These are phyloP conservation scores for Penaeus chinensis DNA, from an alignment of 1,140 invertebrate genomes.

Conservation along the genomic window DNA sequence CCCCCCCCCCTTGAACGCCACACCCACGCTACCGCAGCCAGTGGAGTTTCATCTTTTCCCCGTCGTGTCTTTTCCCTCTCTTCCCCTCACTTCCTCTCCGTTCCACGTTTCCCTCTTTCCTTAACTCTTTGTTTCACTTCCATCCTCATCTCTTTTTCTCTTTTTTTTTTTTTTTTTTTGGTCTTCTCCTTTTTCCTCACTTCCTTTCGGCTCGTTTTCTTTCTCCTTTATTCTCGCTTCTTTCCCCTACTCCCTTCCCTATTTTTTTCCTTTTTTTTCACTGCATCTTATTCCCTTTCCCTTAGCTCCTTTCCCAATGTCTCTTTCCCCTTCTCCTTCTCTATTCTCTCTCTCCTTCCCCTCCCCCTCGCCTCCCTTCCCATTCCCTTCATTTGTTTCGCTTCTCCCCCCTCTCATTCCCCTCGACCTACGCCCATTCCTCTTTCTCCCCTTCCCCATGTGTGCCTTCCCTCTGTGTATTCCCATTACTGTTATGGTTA, in stretches of 20 bases:
- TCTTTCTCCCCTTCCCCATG: not conserved
- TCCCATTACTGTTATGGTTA: not conserved
- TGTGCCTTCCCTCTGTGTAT: not conserved
- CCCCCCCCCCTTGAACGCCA: not conserved
- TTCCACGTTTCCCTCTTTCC: not conserved
- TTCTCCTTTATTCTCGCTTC: not conserved
- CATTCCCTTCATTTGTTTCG: not conserved
- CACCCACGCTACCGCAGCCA: not conserved
- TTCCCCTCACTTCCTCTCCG: not conserved
- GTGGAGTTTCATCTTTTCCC: not conserved
- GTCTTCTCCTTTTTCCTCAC: no score
- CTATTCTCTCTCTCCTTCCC: not conserved
- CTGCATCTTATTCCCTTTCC: not conserved
- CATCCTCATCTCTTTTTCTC: not conserved
- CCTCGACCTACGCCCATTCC: not conserved
- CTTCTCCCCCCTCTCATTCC: not conserved
- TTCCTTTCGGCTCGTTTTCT: not conserved
- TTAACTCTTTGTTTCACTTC: not conserved
- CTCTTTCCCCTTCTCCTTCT: not conserved
- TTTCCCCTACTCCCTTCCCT: not conserved
- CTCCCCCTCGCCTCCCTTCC: not conserved
- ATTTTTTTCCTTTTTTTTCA: not conserved
- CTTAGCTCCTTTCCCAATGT: not conserved
- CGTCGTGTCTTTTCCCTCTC: not conserved
- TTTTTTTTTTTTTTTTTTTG: not conserved